These are phyloP conservation scores for Ectemnius continuus DNA, from an alignment of 2,888 invertebrate species.

Conservation along the genomic window DNA sequence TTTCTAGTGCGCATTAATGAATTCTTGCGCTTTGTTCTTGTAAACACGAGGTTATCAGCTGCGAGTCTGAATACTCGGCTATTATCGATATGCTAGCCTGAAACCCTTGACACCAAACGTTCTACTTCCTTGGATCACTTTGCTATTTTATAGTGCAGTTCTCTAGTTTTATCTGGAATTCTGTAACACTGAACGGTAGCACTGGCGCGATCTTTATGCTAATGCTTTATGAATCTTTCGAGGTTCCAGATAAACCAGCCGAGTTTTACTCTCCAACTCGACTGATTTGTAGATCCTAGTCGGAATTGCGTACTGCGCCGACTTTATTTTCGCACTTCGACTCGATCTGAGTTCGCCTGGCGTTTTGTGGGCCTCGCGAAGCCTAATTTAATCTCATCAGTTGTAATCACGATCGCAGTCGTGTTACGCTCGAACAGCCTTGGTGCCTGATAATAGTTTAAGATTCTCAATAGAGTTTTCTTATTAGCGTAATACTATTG, in stretches of 20 bases:
- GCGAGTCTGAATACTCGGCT: background rate
- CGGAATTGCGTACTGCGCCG: slow-evolving; percentile 18
- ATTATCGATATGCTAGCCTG: background rate
- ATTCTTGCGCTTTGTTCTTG: background rate
- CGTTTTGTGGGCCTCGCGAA: slow-evolving; percentile 14
- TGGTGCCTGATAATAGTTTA: background rate
- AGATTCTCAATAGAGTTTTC: background rate
- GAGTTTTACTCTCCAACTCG: background rate
- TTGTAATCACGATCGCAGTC: slow-evolving; percentile 28
- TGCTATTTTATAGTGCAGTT: no score
- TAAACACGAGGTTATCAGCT: slow-evolving; percentile 1
- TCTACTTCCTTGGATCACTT: no score
- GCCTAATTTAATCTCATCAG: slow-evolving; percentile 28
- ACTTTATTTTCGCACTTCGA: slow-evolving; percentile 8
- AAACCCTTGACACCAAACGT: no score
- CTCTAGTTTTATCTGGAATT: no score
- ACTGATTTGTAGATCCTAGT: slow-evolving; percentile 12
- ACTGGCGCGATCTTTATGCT: no score
- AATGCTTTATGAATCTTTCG: background rate
- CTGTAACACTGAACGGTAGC: no score
- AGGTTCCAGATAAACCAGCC: no score
- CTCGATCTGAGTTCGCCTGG: no score
- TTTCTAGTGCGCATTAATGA: background rate
- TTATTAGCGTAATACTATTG: background rate
- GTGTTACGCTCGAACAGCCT: slow-evolving; percentile 6